Base-by-base conservation (phyloP, 2,888 invertebrate genomes). In the Microdon myrmicae region DNA sequence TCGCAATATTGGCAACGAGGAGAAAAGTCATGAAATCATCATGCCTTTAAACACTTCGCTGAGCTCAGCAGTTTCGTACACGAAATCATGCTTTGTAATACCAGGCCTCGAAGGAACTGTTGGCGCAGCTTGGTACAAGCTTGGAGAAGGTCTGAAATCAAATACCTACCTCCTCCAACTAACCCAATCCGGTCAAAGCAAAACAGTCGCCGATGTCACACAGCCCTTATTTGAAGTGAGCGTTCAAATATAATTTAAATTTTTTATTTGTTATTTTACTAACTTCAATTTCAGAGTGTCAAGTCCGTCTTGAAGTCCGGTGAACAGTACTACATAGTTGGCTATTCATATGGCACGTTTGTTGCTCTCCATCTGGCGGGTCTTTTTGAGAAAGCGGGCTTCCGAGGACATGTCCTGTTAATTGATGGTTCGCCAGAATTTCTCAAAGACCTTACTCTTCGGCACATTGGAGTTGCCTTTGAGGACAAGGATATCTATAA, bases 271-370 rank as follows among this genome's bases (percentile, higher is more conserved):
- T 19, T 44, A n/a, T 8, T 17, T 45, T 8, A 13, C 4, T 10
- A 34, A 20, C 51, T 31, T 45, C 17, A 9, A 22, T 43, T 82
- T 23, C 72, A 90, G 88, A 80, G 85, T 69, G 82, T 89, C 6
- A 81, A 83, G 26, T 81, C 83, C 7, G 74, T 87, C n/a, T 80
- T 83, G 6, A 85, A 74, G 29, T 55, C 84, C 0, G 82, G 83
- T 10, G 84, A 86, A 20, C 83, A 85, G 0, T 95, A 90, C 80
- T 85, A 85, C 54, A 75, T 97, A 1, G 85, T 90, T 8, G 96
- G 91, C 2, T 96, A 97, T 81, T 97, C 96, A 8, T 96, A 87
- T 73, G 97, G 97, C 31, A 82, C 88, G 0, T 77, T 90, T 13
- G 82, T 94, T 12, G 88, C 90, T 0, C 78, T 95, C 48, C 91